These are phyloP conservation scores for Cheilosia variabilis DNA, from an alignment of 2,888 invertebrate species.

Conservation along the genomic window DNA sequence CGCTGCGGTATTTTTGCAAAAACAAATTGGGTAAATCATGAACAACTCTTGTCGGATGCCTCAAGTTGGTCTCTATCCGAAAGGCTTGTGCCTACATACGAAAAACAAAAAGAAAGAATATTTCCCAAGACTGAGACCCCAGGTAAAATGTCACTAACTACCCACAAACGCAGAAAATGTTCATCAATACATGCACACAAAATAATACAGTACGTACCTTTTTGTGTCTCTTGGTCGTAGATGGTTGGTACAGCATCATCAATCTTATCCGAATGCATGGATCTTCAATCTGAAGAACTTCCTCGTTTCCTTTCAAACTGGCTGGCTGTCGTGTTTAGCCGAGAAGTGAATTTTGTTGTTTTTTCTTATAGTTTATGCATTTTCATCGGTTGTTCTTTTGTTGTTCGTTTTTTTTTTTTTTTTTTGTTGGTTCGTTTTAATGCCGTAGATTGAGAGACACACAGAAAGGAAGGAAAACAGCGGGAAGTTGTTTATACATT, in stretches of 20 bases:
- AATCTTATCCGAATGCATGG: constrained; percentile 75
- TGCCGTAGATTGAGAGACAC: constrained; percentile 68
- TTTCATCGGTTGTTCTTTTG: constrained; percentile 66
- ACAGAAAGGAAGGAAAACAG: constrained; percentile 73
- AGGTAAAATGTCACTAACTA: constrained; percentile 33
- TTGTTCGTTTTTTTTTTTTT: constrained; percentile 36
- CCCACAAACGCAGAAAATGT: constrained; percentile 47
- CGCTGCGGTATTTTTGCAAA: constrained; percentile 28
- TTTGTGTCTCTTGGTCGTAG: constrained; percentile 73
- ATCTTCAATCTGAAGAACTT: constrained; percentile 73
- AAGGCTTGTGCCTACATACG: constrained; percentile 6
- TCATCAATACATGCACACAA: constrained; percentile 46
- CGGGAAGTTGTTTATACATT: constrained; percentile 73
- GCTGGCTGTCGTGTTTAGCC: constrained; percentile 45
- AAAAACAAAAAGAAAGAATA: neutral
- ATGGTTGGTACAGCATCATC: constrained; percentile 75
- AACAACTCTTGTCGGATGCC: constrained; percentile 7
- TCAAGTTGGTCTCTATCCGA: constrained; percentile 3
- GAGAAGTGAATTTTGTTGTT: constrained; percentile 58
- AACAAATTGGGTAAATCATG: constrained; percentile 20
- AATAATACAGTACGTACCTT: constrained; percentile 55
- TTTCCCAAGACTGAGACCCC: constrained; percentile 10
- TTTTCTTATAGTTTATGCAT: constrained; percentile 65
- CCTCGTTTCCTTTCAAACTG: constrained; percentile 66
- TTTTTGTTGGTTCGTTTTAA: constrained; percentile 57